Evolutionary conservation across 2,888 invertebrate genomes (phyloP).

Genomic region (Orthosia gothica): DNA sequence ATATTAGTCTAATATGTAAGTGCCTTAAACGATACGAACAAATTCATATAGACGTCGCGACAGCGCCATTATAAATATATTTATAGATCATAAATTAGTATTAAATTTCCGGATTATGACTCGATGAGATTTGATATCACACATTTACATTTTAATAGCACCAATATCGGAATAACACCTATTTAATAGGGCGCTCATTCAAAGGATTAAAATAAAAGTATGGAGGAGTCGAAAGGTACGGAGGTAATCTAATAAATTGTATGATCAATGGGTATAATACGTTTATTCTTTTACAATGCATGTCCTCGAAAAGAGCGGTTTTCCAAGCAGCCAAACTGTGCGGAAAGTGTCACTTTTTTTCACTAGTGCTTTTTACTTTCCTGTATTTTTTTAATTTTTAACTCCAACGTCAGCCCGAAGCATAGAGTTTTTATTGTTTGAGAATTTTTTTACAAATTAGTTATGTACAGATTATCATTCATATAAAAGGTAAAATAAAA

Average conservation of each 20-base stretch:
- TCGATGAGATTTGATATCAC: conserved; percentile 81
- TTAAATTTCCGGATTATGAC: conserved; percentile 81
- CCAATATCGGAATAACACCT: conserved; percentile 76
- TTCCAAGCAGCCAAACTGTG: too few relatives aligned
- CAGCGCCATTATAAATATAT: conserved; percentile 76
- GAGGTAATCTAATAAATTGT: conserved; percentile 57
- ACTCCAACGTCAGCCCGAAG: too few relatives aligned
- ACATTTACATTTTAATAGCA: conserved; percentile 84
- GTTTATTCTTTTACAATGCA: conserved; percentile 48
- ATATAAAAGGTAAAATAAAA: too few relatives aligned
- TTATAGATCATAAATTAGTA: conserved; percentile 81
- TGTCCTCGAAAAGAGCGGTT: too few relatives aligned
- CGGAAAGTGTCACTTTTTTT: too few relatives aligned
- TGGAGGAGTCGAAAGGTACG: conserved; percentile 38
- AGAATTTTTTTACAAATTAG: too few relatives aligned
- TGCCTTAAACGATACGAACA: conserved; percentile 59
- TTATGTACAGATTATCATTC: too few relatives aligned
- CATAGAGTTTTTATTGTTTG: too few relatives aligned
- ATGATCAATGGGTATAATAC: conserved; percentile 52
- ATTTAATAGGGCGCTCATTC: conserved; percentile 68
- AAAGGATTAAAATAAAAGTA: conserved; percentile 66
- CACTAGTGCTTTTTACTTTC: too few relatives aligned
- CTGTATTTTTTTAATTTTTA: too few relatives aligned
- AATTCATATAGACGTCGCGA: conserved; percentile 73
- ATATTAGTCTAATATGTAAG: conserved; percentile 38